Conservation (phyloP, 2,113 vertebrate genomes). For the Probosciger aterrimus region DNA sequence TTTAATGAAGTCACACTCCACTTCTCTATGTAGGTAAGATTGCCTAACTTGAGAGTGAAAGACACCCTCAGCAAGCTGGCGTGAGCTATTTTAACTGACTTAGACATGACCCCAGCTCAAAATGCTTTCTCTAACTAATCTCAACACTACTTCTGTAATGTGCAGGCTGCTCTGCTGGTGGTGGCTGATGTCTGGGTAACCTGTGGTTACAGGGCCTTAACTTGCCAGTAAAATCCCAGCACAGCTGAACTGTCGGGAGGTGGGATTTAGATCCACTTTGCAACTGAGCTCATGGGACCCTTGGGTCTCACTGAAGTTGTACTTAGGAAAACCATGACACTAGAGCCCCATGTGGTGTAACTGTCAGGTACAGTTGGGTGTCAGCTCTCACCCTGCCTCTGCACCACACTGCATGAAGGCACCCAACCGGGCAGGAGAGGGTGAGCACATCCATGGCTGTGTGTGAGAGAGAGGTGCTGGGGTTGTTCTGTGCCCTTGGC, state of each 20-base stretch:
- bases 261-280: neutral
- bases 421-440: neutral
- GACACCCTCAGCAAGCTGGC: neutral
- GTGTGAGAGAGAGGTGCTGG: rapidly evolving
- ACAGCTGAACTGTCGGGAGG: neutral
- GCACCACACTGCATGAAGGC: rapidly evolving
- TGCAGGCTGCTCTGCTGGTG: neutral
- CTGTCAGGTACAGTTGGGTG: rapidly evolving
- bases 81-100: neutral
- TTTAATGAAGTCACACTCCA: neutral
- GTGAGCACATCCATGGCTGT: rapidly evolving
- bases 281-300: neutral
- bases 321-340: neutral
- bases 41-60: neutral
- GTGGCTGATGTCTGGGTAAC: neutral
- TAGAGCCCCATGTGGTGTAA: rapidly evolving
- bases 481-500: neutral
- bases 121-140: neutral
- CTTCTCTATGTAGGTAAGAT: neutral
- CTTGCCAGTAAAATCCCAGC: neutral
- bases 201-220: neutral
- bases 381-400: neutral
- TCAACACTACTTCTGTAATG: neutral
- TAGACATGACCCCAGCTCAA: neutral
- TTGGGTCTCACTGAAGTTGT: rapidly evolving